Percentiles rank a stretch among this genome's conserved stretches.
Conservation (phyloP, 1,140 invertebrate species). For the Bactericera cockerelli region DNA sequence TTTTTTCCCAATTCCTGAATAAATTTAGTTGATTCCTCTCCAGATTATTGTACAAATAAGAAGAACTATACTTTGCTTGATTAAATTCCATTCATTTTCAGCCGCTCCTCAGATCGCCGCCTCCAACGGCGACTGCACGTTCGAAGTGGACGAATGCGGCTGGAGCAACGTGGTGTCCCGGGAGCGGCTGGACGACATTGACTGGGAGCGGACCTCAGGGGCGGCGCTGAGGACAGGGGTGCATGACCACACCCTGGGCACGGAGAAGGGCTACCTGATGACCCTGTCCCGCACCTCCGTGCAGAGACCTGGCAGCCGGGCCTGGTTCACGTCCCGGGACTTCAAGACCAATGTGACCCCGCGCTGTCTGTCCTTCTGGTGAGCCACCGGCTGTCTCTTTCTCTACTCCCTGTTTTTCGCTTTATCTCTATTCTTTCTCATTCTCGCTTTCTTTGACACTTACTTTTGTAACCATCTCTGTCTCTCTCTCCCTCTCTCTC, state of each 20-base stretch:
- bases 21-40: too few species aligned
- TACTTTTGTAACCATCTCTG: too few species aligned
- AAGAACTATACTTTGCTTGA: too few species aligned
- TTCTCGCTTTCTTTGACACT: too few species aligned
- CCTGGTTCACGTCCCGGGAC: conserved; percentile 35
- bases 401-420: too few species aligned
- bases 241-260: conserved; percentile 32
- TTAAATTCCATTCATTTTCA: too few species aligned
- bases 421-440: too few species aligned
- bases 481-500: too few species aligned
- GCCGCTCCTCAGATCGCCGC: conserved; percentile 41
- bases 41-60: too few species aligned
- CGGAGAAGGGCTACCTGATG: conserved; percentile 37
- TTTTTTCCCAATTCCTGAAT: too few species aligned
- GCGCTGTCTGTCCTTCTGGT: conserved; percentile 46
- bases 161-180: conserved; percentile 43
- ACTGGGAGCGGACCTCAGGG: conserved; percentile 42
- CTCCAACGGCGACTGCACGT: conserved; percentile 41
- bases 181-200: conserved; percentile 40
- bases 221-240: conserved; percentile 31
- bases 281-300: conserved; percentile 32
- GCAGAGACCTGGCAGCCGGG: conserved; percentile 35
- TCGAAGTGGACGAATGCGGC: conserved; percentile 49
- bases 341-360: conserved; percentile 29
- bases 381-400: conserved; percentile 19